Conservation (phyloP, 2,888 invertebrate genomes). For the Orthosia gracilis region DNA sequence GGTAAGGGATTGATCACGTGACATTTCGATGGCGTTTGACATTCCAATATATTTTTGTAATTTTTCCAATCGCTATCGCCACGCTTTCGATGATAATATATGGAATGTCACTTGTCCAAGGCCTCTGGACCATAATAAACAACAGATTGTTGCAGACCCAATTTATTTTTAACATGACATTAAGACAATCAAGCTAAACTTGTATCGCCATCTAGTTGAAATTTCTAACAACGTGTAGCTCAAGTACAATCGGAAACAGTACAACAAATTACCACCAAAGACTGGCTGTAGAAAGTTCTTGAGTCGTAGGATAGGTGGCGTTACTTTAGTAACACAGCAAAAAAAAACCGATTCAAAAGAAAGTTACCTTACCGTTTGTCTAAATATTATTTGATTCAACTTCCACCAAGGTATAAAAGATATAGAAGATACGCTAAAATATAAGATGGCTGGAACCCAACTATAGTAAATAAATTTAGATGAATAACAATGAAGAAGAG, state of each 20-base stretch:
- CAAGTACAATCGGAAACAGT: background rate
- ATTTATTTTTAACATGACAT: background rate
- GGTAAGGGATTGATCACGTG: too few species aligned
- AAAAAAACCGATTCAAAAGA: background rate
- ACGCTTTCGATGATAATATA: too few species aligned
- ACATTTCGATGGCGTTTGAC: too few species aligned
- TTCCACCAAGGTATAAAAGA: too few species aligned
- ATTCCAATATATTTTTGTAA: too few species aligned
- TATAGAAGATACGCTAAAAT: too few species aligned
- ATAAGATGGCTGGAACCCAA: too few species aligned
- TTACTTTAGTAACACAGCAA: background rate
- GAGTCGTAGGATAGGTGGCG: conserved; percentile 35
- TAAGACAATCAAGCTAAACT: background rate
- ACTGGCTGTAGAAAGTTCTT: conserved; percentile 9
- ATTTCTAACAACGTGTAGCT: background rate
- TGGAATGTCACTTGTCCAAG: too few species aligned
- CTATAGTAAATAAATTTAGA: too few species aligned
- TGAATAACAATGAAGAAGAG: too few species aligned
- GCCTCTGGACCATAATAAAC: background rate
- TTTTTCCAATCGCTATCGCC: too few species aligned
- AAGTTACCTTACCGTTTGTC: background rate
- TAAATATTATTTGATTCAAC: too few species aligned
- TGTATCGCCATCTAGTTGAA: conserved; percentile 46
- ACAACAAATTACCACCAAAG: background rate
- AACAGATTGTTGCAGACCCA: background rate